Base-by-base conservation (phyloP, 2,797 vertebrate genomes). In the Cyprinodon diabolis region DNA sequence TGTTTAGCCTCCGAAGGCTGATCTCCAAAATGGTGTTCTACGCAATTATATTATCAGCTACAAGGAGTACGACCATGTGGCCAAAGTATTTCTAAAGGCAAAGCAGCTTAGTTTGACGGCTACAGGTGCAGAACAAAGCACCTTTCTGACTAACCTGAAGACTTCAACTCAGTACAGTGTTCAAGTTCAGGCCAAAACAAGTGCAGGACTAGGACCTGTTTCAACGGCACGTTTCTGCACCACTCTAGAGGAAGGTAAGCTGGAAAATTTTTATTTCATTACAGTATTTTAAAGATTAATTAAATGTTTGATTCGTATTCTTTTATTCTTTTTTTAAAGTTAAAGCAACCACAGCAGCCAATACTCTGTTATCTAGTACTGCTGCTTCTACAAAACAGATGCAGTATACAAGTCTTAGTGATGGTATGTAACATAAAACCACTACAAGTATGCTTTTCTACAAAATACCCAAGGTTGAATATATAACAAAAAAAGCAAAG, bases 21-120 rank as follows among this genome's bases (percentile, higher is more conserved):
- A 93, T 0, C 75, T 84, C 1, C 89, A 77, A 75, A 92, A 92
- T 1, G 93, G 93, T 3, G 37, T 83, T 66, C 73, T 94, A 45
- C 84, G 47, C 4, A 72, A 75, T 70, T 94, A 93, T 84, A 84
- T 14, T 52, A 8, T 94, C 7, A 83, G 57, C 77, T 94, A 93
- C 87, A 85, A 80, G 82, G 87, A 87, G 68, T 84, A 76, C 10
- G 77, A 92, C 60, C n/a, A 68, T 0, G 45, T 13, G 0, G 25
- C 30, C 23, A 43, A 23, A 68, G 82, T 76, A 3, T 81, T 69
- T 37, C 68, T 67, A 63, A 37, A 3, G 19, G 91, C 87, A 91
- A 75, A 84, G n/a, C 66, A 79, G 1, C 11, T 55, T 1, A 86
- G 4, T n/a, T 62, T 89, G 55, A 0, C 7, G 0, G 85, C 90